phyloP scores from a whole-genome alignment of 2,113 vertebrate genomes.

The Mastomys coucha region DNA sequence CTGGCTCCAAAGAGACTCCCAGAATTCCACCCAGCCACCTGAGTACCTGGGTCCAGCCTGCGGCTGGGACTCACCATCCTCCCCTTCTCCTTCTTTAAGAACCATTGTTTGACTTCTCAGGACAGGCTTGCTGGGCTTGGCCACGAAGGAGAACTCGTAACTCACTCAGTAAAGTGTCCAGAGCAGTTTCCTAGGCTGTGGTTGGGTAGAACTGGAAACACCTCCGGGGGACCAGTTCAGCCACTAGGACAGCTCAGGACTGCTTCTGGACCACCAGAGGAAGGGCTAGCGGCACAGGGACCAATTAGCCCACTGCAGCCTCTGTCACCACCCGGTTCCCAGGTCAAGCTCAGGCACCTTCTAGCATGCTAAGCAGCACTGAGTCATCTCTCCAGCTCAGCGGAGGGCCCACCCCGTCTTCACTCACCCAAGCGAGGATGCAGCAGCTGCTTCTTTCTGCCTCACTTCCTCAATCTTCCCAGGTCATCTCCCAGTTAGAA shows the following conservation, averaged over 20 bases:
- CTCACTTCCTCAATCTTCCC: neutral
- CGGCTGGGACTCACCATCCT: slow-evolving; percentile 60
- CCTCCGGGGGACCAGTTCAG: neutral
- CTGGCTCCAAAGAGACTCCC: fast-evolving
- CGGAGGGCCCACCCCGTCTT: fast-evolving
- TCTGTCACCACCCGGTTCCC: slow-evolving; percentile 62
- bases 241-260: slow-evolving; percentile 21
- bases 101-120: slow-evolving; percentile 68
- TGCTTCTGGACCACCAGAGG: slow-evolving; percentile 34
- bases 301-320: slow-evolving; percentile 67
- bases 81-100: slow-evolving; percentile 41
- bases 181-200: neutral
- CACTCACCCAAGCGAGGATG: fast-evolving
- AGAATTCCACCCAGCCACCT: fast-evolving
- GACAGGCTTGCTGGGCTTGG: neutral
- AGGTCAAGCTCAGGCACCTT: neutral
- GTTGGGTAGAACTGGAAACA: neutral
- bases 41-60: neutral
- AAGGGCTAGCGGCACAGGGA: neutral
- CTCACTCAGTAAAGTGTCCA: neutral
- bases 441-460: fast-evolving
- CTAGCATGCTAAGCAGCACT: neutral
- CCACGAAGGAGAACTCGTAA: neutral
- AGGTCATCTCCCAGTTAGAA: neutral
- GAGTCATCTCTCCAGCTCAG: neutral